Evolutionary conservation across 2,888 invertebrate genomes (phyloP).

Genomic region (Cerceris rybyensis): DNA sequence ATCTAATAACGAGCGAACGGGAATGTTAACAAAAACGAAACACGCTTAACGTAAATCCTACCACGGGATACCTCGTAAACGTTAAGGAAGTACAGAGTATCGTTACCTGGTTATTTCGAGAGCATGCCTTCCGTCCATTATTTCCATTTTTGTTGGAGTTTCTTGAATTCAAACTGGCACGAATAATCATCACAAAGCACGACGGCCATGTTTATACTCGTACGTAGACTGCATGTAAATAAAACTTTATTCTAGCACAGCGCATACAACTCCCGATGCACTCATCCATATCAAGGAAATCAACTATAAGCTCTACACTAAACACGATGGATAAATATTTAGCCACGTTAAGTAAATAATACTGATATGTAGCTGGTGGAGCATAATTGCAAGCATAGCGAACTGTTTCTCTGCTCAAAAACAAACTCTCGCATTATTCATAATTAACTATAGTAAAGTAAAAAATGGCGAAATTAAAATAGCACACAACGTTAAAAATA

Average conservation of each 20-base stretch:
- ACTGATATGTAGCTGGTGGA: slow-evolving; percentile 17
- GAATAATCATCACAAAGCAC: slow-evolving; percentile 75
- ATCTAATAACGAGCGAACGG: slow-evolving; percentile 33
- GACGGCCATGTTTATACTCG: slow-evolving; percentile 78
- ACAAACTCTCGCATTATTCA: slow-evolving; percentile 40
- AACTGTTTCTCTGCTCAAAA: slow-evolving; percentile 32
- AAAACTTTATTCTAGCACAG: slow-evolving; percentile 32
- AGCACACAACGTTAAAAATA: slow-evolving; percentile 22
- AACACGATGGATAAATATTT: neutral
- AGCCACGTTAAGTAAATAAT: slow-evolving; percentile 32
- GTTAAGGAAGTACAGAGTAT: slow-evolving; percentile 20
- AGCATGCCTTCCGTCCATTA: slow-evolving; percentile 68
- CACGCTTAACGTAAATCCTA: neutral
- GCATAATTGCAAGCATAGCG: slow-evolving; percentile 31
- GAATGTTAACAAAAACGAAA: slow-evolving; percentile 8
- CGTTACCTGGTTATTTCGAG: slow-evolving; percentile 73
- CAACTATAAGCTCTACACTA: slow-evolving; percentile 10
- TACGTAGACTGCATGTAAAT: slow-evolving; percentile 48
- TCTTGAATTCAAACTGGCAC: slow-evolving; percentile 66
- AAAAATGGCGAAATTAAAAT: slow-evolving; percentile 6
- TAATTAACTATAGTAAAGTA: slow-evolving; percentile 12
- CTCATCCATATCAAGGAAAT: slow-evolving; percentile 26
- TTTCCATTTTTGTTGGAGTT: slow-evolving; percentile 61
- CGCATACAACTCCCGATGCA: slow-evolving; percentile 7
- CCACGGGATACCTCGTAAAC: neutral